phyloP scores from a whole-genome alignment of 2,888 invertebrate genomes.

The Andrena fulva region DNA sequence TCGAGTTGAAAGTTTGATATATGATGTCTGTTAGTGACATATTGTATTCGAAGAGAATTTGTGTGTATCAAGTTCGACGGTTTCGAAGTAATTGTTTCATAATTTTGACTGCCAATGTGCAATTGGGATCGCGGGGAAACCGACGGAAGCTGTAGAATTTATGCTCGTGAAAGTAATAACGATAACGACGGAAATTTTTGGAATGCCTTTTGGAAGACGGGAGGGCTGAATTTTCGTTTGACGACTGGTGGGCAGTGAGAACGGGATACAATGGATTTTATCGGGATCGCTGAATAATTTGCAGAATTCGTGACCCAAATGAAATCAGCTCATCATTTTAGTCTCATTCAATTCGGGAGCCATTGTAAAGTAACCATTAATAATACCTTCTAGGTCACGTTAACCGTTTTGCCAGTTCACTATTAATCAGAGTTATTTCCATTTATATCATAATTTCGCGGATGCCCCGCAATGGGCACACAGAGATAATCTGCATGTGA shows the following conservation, averaged over 20 bases:
- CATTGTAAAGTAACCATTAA: constrained; percentile 67
- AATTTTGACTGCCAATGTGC: constrained; percentile 7
- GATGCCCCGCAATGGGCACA: constrained; percentile 44
- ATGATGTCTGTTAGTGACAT: background rate
- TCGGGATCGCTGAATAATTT: constrained; percentile 52
- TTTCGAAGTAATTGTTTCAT: background rate
- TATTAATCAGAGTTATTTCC: constrained; percentile 71
- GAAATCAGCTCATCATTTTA: constrained; percentile 60
- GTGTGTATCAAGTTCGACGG: background rate
- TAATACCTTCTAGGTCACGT: constrained; percentile 64
- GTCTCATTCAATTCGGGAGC: constrained; percentile 51
- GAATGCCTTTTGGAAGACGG: background rate
- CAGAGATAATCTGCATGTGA: constrained; percentile 69
- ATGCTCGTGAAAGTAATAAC: constrained; percentile 2
- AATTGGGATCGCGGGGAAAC: background rate
- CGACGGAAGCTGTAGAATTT: background rate
- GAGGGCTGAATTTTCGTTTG: constrained; percentile 17
- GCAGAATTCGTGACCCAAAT: constrained; percentile 36
- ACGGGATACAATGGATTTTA: constrained; percentile 45
- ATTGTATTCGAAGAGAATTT: background rate
- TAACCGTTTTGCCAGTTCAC: constrained; percentile 56
- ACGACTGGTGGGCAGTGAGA: background rate
- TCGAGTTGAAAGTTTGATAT: background rate
- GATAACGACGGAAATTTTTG: constrained; percentile 11
- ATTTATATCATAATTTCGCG: constrained; percentile 69